Evolutionary conservation across 2,113 vertebrate genomes (phyloP), one percentile per base, ranked within the genome.

Genomic region (Sterna hirundo): DNA sequence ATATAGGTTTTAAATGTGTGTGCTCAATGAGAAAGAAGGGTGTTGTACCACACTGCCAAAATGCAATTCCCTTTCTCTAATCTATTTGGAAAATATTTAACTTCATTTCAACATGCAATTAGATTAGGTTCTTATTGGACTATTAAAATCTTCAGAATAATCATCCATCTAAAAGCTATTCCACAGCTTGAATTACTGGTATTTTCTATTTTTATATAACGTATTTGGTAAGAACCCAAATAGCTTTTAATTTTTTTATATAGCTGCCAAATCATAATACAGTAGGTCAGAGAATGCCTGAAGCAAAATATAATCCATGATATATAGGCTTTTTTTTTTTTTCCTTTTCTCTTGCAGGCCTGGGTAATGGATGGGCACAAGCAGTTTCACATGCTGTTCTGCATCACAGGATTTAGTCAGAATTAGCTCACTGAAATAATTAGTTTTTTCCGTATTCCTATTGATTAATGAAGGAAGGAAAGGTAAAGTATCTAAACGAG

Each of bases 241-340:
- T 36, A 97, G 86, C 72, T 97, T 96, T 97, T 94, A 96, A 96
- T 98, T 98, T 92, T 90, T 97, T 94, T 69, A 87, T 90, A 91
- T 89, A 83, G 90, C 86, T 95, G 82, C 87, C 93, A 96, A 96
- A 93, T 92, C 83, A 94, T 87, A 96, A 97, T 93, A 93, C 92
- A 93, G 92, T 94, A 97, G 93, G 95, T 96, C 96, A 96, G 69
- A 78, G 93, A 96, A 94, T 68, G 95, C 93, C 88, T 95, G 74
- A 96, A 90, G 88, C 88, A 96, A 81, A 58, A 68, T 46, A 89
- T 44, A 96, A 94, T 94, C 85, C 85, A 96, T 89, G 36, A 96
- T 93, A 92, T 62, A 96, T 77, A 51, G 55, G 17, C 16, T 61
- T 82, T 87, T 78, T 69, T 40, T 40, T 49, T 42, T 64, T 5